phyloP scores from a whole-genome alignment of 2,888 invertebrate species.

The Nemurella pictetii region DNA sequence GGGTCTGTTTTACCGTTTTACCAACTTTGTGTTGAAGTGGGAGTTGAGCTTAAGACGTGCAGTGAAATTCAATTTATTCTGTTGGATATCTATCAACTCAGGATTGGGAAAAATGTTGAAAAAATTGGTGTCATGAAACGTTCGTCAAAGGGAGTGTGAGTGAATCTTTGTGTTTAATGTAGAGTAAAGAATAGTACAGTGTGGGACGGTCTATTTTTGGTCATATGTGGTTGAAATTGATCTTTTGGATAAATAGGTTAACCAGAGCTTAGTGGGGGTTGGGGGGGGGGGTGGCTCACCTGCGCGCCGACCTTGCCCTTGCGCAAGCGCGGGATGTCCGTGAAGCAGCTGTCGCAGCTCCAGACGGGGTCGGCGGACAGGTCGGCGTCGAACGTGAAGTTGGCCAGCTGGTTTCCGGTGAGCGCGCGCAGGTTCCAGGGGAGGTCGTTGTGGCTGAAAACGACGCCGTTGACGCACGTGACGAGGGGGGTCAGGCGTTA shows the following conservation, averaged over 20 bases:
- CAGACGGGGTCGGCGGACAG: conserved; percentile 46
- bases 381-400: conserved; percentile 47
- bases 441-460: conserved; percentile 50
- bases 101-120: background rate
- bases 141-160: background rate
- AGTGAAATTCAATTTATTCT: background rate
- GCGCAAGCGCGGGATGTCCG: conserved; percentile 53
- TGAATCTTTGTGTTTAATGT: no score
- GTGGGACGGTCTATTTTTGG: no score
- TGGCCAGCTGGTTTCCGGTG: conserved; percentile 47
- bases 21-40: background rate
- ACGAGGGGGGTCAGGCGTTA: no score
- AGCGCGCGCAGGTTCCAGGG: conserved; percentile 50
- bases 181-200: no score
- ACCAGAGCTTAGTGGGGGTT: no score
- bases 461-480: no score
- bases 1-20: background rate
- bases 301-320: conserved; percentile 54
- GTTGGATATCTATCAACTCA: background rate
- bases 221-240: no score
- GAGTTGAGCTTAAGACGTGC: background rate
- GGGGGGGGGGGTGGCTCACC: no score
- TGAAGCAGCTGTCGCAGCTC: conserved; percentile 44
- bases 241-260: background rate
- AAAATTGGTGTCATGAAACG: background rate